These are phyloP conservation scores for Sparidentex hasta DNA, from an alignment of 2,797 vertebrate genomes.

Conservation along the genomic window DNA sequence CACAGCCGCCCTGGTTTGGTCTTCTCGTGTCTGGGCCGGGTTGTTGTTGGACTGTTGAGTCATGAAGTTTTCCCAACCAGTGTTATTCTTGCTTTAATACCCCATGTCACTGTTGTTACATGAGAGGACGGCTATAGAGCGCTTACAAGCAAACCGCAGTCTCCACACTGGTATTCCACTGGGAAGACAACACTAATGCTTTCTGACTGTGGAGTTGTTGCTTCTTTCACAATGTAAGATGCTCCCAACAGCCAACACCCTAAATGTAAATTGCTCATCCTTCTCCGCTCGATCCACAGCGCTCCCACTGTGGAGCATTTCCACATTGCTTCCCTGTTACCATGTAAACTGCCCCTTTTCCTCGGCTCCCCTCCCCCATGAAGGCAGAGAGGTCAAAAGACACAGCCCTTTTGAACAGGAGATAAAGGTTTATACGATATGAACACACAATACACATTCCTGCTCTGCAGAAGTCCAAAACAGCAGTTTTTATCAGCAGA, in stretches of 20 bases:
- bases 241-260: slow-evolving; percentile 36
- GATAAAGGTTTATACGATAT: slow-evolving; percentile 23
- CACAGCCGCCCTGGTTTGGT: slow-evolving; percentile 26
- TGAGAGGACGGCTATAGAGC: slow-evolving; percentile 6
- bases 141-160: slow-evolving; percentile 29
- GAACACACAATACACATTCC: slow-evolving; percentile 6
- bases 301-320: slow-evolving; percentile 32
- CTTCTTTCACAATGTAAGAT: slow-evolving; percentile 53
- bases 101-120: slow-evolving; percentile 38
- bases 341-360: slow-evolving; percentile 44
- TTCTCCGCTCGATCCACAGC: slow-evolving; percentile 25
- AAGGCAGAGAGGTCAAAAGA: slow-evolving; percentile 55
- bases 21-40: slow-evolving; percentile 31
- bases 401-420: slow-evolving; percentile 7
- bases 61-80: slow-evolving; percentile 62
- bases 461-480: not conserved
- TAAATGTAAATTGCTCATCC: slow-evolving; percentile 14
- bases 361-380: slow-evolving; percentile 34
- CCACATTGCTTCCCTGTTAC: slow-evolving; percentile 54
- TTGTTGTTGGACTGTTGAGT: slow-evolving; percentile 71
- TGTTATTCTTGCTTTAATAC: slow-evolving; percentile 60
- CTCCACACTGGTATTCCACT: slow-evolving; percentile 16
- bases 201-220: slow-evolving; percentile 8
- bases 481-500: slow-evolving; percentile 3
- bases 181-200: slow-evolving; percentile 12